Evolutionary conservation across 2,113 vertebrate species (phyloP).

Genomic region (Sporophila hypoxantha): DNA sequence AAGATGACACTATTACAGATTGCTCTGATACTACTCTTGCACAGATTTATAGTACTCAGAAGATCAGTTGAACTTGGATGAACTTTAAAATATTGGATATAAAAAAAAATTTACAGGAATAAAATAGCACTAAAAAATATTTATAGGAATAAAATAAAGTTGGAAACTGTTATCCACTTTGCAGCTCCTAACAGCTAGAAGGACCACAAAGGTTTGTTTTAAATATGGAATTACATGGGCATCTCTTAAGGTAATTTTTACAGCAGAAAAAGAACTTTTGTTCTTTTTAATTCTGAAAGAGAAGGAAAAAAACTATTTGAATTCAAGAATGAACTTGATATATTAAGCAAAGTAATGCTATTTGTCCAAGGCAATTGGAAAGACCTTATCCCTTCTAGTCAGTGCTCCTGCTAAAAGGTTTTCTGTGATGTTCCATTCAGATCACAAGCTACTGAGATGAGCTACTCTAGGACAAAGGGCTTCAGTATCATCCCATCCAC

Average conservation of each 20-base stretch:
- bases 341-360: neutral
- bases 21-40: neutral
- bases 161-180: neutral
- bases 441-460: neutral
- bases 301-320: neutral
- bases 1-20: neutral
- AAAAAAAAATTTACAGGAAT: neutral
- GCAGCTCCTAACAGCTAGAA: neutral
- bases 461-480: neutral
- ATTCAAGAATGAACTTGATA: neutral
- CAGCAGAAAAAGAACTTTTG: neutral
- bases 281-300: neutral
- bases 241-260: neutral
- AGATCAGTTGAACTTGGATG: neutral
- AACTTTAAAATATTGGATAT: neutral
- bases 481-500: neutral
- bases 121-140: neutral
- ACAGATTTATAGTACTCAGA: neutral
- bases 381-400: neutral
- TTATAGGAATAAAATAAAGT: neutral
- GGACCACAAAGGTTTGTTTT: neutral
- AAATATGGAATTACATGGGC: neutral
- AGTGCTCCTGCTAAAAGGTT: neutral
- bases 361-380: neutral
- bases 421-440: neutral